These are phyloP conservation scores for Eilema griseolum DNA, from an alignment of 2,888 invertebrate genomes.

Conservation along the genomic window DNA sequence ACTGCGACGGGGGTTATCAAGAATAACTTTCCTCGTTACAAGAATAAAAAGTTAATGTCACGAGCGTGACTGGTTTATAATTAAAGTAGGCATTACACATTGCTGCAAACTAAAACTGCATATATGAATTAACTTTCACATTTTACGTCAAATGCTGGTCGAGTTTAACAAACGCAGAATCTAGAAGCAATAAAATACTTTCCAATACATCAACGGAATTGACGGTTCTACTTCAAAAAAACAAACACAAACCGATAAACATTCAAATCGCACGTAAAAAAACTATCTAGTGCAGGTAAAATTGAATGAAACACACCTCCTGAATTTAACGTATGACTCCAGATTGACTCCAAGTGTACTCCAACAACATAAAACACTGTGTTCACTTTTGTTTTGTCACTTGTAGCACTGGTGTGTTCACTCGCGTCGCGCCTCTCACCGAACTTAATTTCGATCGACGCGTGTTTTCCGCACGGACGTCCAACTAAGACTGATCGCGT, in stretches of 20 bases:
- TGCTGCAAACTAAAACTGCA: constrained; percentile 29
- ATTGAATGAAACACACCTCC: constrained; percentile 67
- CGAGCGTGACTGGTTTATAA: constrained; percentile 62
- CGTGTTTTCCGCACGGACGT: constrained; percentile 55
- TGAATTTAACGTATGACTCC: constrained; percentile 71
- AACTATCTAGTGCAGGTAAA: constrained; percentile 28
- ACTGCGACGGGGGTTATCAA: background rate
- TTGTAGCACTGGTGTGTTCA: constrained; percentile 62
- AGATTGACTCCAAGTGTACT: constrained; percentile 75
- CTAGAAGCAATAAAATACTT: constrained; percentile 47
- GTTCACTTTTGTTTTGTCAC: constrained; percentile 62
- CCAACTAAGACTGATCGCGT: constrained; percentile 67
- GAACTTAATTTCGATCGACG: constrained; percentile 42
- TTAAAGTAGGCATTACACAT: constrained; percentile 45
- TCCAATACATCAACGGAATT: constrained; percentile 52
- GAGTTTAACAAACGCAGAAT: constrained; percentile 30
- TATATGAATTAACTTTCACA: constrained; percentile 71
- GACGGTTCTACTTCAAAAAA: constrained; percentile 55
- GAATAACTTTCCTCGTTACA: constrained; percentile 15
- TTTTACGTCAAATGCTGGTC: constrained; percentile 56
- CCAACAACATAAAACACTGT: constrained; percentile 61
- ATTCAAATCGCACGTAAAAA: constrained; percentile 28
- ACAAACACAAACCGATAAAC: constrained; percentile 66
- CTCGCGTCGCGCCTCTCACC: constrained; percentile 67
- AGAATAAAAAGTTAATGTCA: constrained; percentile 49